These are phyloP conservation scores for Numenius phaeopus DNA, from an alignment of 2,797 vertebrate genomes.

Conservation along the genomic window DNA sequence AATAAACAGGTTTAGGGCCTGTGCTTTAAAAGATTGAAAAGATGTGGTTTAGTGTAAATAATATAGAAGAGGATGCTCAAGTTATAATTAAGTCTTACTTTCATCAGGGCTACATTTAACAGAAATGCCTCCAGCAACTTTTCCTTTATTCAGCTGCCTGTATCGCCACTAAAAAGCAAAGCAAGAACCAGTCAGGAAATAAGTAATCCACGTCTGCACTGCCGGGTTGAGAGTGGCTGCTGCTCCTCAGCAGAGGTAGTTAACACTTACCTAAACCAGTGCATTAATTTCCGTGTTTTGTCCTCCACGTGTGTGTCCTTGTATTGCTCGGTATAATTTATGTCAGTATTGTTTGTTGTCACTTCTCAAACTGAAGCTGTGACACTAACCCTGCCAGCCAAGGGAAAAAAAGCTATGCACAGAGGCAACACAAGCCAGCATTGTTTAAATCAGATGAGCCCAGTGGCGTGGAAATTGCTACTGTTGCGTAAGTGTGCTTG, in stretches of 20 bases:
- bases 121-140: not conserved
- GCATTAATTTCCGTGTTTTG: not conserved
- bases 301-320: constrained; percentile 21
- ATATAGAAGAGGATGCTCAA: not conserved
- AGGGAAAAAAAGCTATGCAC: constrained; percentile 54
- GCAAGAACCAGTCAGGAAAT: not conserved
- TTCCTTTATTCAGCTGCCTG: not conserved
- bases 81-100: not conserved
- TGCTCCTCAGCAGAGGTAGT: not conserved
- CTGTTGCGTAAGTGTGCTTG: constrained; percentile 5
- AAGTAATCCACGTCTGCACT: not conserved
- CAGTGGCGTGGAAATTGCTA: constrained; percentile 53
- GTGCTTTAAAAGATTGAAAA: not conserved
- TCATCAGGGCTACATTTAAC: not conserved
- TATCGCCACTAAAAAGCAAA: not conserved
- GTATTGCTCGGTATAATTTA: not conserved
- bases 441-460: constrained; percentile 72
- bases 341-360: constrained; percentile 59
- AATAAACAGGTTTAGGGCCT: not conserved
- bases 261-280: not conserved
- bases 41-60: not conserved
- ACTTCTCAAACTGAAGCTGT: constrained; percentile 48
- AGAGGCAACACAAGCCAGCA: constrained; percentile 49
- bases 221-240: not conserved
- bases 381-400: constrained; percentile 65